A percentile compares a stretch with the other conserved stretches of the same genome.
These are phyloP conservation scores for Oreohelix idahoensis DNA, from an alignment of 1,140 invertebrate species.

Conservation along the genomic window DNA sequence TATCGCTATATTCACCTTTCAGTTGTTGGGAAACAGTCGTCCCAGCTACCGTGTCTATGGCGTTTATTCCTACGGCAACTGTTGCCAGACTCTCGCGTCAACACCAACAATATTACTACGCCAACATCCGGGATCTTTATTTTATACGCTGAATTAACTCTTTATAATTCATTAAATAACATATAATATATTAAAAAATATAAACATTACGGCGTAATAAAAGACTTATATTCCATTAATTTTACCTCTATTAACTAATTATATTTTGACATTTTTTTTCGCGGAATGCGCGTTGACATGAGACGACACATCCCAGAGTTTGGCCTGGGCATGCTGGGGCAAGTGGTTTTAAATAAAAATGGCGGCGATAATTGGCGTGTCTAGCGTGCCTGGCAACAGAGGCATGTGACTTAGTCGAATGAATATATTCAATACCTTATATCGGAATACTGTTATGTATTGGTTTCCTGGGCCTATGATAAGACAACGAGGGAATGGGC, in stretches of 20 bases:
- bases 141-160: neutral
- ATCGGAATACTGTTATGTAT: too few species aligned
- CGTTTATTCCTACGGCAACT: slow-evolving; percentile 75
- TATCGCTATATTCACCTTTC: slow-evolving; percentile 73
- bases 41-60: slow-evolving; percentile 75
- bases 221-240: too few species aligned
- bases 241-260: too few species aligned
- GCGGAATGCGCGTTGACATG: slow-evolving; percentile 50
- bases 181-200: too few species aligned
- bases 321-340: neutral
- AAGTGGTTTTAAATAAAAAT: slow-evolving; percentile 48
- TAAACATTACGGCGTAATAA: too few species aligned
- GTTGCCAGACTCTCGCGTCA: slow-evolving; percentile 73
- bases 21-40: slow-evolving; percentile 73
- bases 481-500: too few species aligned
- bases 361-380: slow-evolving; percentile 17
- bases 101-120: slow-evolving; percentile 61
- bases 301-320: neutral
- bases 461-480: too few species aligned
- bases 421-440: too few species aligned
- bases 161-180: neutral
- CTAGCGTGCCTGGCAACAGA: slow-evolving; percentile 53
- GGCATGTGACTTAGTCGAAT: too few species aligned
- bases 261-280: neutral
- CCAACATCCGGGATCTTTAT: slow-evolving; percentile 39